These are phyloP conservation scores for Andricus quercusramuli DNA, from an alignment of 2,888 invertebrate genomes.

Conservation along the genomic window DNA sequence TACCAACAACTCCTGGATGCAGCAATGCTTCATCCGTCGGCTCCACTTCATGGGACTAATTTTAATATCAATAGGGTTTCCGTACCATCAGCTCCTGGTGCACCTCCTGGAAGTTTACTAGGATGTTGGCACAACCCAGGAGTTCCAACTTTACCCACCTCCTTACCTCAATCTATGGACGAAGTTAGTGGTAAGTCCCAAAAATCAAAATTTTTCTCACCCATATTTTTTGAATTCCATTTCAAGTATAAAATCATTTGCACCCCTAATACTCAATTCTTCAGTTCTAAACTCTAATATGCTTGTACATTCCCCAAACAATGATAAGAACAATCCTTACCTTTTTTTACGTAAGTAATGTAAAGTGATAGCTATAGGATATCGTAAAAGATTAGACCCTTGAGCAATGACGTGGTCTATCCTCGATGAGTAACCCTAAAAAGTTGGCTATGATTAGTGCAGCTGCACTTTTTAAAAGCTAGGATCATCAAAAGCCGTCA, in stretches of 20 bases:
- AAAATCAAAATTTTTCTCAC: background rate
- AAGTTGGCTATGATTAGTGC: constrained; percentile 14
- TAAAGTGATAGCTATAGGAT: background rate
- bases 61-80: constrained; percentile 68
- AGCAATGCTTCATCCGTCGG: constrained; percentile 72
- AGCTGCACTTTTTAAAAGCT: constrained; percentile 34
- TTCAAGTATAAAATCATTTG: too few species aligned
- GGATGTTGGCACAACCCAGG: constrained; percentile 59
- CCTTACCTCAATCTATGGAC: constrained; percentile 72
- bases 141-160: constrained; percentile 56
- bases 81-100: constrained; percentile 69
- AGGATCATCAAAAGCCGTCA: constrained; percentile 24
- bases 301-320: background rate
- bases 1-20: constrained; percentile 76
- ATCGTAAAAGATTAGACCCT: constrained; percentile 20
- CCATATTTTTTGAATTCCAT: background rate
- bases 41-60: constrained; percentile 62
- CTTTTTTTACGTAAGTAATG: constrained; percentile 2
- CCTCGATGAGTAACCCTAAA: constrained; percentile 40
- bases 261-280: too few species aligned
- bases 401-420: constrained; percentile 29
- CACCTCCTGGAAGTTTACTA: constrained; percentile 61
- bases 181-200: constrained; percentile 74
- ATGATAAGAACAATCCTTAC: background rate
- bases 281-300: background rate